Percentiles rank a stretch among this genome's conserved stretches.
These are phyloP conservation scores for Nestor notabilis DNA, from an alignment of 2,113 vertebrate species.

Conservation along the genomic window DNA sequence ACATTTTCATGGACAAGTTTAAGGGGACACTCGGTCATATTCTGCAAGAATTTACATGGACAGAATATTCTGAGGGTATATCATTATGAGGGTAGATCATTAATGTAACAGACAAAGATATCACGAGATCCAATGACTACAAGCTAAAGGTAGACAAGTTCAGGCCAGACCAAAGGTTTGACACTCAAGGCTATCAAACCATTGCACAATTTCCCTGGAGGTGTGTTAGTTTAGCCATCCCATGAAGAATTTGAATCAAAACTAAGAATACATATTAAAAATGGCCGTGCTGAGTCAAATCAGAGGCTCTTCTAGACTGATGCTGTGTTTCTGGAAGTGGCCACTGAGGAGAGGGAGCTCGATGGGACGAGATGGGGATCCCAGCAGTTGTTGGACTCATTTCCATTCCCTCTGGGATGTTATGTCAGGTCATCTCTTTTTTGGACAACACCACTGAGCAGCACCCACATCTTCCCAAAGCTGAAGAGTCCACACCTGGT, in stretches of 20 bases:
- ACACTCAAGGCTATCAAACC: not conserved
- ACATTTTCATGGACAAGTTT: not conserved
- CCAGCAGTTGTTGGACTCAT: not conserved
- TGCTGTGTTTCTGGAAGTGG: not conserved
- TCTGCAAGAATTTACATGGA: not conserved
- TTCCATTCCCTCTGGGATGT: not conserved
- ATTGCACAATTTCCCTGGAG: not conserved
- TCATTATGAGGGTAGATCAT: not conserved
- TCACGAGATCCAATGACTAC: not conserved
- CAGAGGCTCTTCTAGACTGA: not conserved
- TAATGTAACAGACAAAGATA: not conserved
- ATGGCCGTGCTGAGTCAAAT: not conserved
- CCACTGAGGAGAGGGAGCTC: not conserved
- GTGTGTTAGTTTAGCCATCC: not conserved
- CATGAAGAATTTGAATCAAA: not conserved
- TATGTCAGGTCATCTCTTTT: not conserved
- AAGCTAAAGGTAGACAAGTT: not conserved
- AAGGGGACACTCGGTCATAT: not conserved
- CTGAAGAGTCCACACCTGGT: not conserved
- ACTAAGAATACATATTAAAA: not conserved
- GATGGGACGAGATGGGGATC: not conserved
- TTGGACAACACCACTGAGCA: not conserved
- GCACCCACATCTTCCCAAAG: not conserved
- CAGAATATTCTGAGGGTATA: not conserved
- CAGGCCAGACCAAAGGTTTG: not conserved